Percentiles rank a stretch among this genome's conserved stretches.
Conservation (phyloP, 1,140 invertebrate genomes). For the Solenopsis fugax region DNA sequence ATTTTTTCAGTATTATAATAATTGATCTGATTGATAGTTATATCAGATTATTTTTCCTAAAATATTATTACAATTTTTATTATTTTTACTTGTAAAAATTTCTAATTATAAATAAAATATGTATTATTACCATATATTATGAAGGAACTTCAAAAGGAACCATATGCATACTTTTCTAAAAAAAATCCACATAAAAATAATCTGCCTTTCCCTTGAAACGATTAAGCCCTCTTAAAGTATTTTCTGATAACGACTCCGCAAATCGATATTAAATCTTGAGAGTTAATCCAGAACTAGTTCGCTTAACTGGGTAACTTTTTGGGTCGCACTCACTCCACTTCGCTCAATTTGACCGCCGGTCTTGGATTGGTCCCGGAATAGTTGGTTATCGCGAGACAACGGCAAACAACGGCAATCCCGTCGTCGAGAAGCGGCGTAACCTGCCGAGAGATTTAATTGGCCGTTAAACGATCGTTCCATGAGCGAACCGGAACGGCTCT, state of each 20-base stretch:
- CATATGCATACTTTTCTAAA: too few species aligned
- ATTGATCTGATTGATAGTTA: neutral
- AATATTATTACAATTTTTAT: too few species aligned
- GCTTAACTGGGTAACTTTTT: conserved; percentile 17
- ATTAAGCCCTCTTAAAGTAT: neutral
- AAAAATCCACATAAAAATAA: too few species aligned
- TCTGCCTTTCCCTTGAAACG: too few species aligned
- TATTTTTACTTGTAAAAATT: too few species aligned
- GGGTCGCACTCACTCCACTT: neutral
- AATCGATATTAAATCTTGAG: neutral
- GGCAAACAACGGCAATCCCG: conserved; percentile 44
- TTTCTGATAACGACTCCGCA: neutral
- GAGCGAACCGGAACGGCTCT: conserved; percentile 39
- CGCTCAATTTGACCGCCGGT: conserved; percentile 15
- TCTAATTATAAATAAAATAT: too few species aligned
- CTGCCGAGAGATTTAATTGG: conserved; percentile 71
- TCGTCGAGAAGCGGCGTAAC: conserved; percentile 48
- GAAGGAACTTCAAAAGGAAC: too few species aligned
- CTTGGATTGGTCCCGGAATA: neutral
- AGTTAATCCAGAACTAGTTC: conserved; percentile 18
- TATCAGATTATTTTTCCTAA: neutral
- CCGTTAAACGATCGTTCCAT: conserved; percentile 69
- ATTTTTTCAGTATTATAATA: neutral
- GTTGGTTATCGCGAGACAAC: conserved; percentile 39
- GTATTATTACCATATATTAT: too few species aligned